Base-by-base conservation (phyloP, 2,888 invertebrate species). In the Congeria kusceri region DNA sequence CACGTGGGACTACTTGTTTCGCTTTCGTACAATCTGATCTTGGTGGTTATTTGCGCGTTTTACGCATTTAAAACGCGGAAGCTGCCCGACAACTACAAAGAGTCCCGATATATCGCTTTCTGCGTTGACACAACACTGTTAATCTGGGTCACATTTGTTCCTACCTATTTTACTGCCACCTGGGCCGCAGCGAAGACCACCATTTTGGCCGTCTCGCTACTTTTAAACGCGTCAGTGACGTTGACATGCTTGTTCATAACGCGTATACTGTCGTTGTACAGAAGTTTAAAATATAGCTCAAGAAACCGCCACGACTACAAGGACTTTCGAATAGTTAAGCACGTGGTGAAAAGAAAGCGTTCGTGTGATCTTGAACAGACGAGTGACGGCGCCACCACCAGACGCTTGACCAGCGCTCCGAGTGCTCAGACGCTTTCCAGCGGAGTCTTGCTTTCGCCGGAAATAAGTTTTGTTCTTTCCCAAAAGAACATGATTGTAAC, bases 41-140 rank as follows among this genome's bases (percentile, higher is more conserved):
- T 91, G 57, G 85, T 91, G 13, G 39, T 87, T 25, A 74, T 87
- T 49, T 88, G 89, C 62, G 83, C 90, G 2, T 77, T 87, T 47
- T 88, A 88, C 64, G 91, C 91, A 49, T 91, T 91, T 78, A 90
- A 89, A 70, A 88, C 90, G 27, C 74, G 91, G 28, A 89, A 88
- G 68, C 81, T 90, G 11, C 92, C 91, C 15, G 90, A 91, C 74
- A 91, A 90, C 65, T 91, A 88, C 83, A 91, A 91, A 80, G 91
- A 91, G 84, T 89, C 90, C 0, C 84, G 88, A 3, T 90, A 87
- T 83, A 90, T 91, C 59, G 85, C 86, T 23, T 90, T 89, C 80
- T 90, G 88, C 67, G 89, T 88, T 11, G 88, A 87, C 67, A 87
- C 88, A 28, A 89, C 89, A 0, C 69, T 90, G 1, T 71, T 90